Evolutionary conservation across 2,113 vertebrate species (phyloP), one percentile per base, ranked within the genome.

Genomic region (Donacobius atricapilla): DNA sequence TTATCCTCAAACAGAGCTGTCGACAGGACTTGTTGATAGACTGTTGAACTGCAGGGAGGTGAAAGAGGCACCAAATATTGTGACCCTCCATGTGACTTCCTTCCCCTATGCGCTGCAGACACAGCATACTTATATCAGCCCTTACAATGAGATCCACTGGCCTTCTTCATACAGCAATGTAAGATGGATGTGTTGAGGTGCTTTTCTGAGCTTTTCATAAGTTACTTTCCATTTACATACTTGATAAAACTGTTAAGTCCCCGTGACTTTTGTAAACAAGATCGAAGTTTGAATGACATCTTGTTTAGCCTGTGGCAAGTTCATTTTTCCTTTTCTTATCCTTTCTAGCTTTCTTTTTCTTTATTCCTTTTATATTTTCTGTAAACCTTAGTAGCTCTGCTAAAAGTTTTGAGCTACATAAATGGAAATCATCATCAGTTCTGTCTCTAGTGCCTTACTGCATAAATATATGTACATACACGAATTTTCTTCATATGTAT

Each of bases 101-200:
- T 99, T 99, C 97, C 99, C 99, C 3, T 99, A 99, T 2, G 98
- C 99, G 9, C 98, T 99, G 83, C 99, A 99, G 98, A 99, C 99
- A 2, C 99, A 99, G 92, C 98, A 97, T 82, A 99, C 99, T 10
- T 99, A 98, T 31, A 98, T 99, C 96, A 99, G 99, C 94, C 99
- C 99, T 20, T 99, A 99, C 97, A 99, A 99, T 25, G 99, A 99
- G 98, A 98, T 99, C 97, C 99, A 99, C 98, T 99, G 99, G 99
- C 99, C 99, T 0, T 98, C 98, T 63, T 96, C 98, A 51, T 99
- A 98, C 97, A 99, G 97, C 66, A 98, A 98, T 69, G 99, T 99
- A 98, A 98, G 98, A 98, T 73, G 56, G 44, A 71, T 95, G 54
- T 30, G 93, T 75, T 90, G n/a, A 88, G 68, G 35, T 91, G 82